These are phyloP conservation scores for Panorpa germanica DNA, from an alignment of 2,888 invertebrate species.

Conservation along the genomic window DNA sequence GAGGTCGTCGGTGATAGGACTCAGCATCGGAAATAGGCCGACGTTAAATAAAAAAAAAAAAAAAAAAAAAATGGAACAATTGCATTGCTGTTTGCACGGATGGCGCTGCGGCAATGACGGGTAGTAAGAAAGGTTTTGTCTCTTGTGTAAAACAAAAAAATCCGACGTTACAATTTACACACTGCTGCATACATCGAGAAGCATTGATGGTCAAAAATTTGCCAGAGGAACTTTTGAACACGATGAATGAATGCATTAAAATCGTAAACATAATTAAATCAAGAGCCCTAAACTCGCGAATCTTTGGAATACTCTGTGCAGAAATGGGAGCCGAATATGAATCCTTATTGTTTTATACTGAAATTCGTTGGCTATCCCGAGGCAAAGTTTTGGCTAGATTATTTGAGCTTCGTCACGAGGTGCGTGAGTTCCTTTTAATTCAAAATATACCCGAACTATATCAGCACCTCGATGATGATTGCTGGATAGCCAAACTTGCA, in stretches of 20 bases:
- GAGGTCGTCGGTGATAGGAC: too few relatives aligned
- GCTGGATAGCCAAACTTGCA: conserved; percentile 11
- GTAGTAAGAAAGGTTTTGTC: conserved; percentile 12
- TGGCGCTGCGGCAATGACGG: conserved; percentile 12
- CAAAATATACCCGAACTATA: too few relatives aligned
- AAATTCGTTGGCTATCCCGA: conserved; percentile 12
- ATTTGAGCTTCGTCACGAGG: conserved; percentile 12
- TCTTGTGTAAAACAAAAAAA: conserved; percentile 12
- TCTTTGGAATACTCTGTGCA: conserved; percentile 12
- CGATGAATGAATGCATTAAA: conserved; percentile 12
- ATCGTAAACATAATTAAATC: conserved; percentile 11
- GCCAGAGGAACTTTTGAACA: conserved; percentile 10
- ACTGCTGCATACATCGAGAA: conserved; percentile 13
- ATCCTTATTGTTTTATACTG: conserved; percentile 11
- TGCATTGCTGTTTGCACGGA: conserved; percentile 12
- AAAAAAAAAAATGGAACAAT: conserved; percentile 11
- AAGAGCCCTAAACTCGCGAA: conserved; percentile 12
- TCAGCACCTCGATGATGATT: conserved; percentile 11
- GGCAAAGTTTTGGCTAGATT: conserved; percentile 12
- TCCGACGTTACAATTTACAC: conserved; percentile 12
- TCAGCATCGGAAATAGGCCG: too few relatives aligned
- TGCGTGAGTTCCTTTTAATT: conserved; percentile 12
- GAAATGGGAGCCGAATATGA: conserved; percentile 12
- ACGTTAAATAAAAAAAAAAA: too few relatives aligned
- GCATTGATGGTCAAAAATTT: conserved; percentile 12